Evolutionary conservation across 2,113 vertebrate genomes (phyloP), one percentile per base, ranked within the genome.

Genomic region (Eulemur rufifrons): DNA sequence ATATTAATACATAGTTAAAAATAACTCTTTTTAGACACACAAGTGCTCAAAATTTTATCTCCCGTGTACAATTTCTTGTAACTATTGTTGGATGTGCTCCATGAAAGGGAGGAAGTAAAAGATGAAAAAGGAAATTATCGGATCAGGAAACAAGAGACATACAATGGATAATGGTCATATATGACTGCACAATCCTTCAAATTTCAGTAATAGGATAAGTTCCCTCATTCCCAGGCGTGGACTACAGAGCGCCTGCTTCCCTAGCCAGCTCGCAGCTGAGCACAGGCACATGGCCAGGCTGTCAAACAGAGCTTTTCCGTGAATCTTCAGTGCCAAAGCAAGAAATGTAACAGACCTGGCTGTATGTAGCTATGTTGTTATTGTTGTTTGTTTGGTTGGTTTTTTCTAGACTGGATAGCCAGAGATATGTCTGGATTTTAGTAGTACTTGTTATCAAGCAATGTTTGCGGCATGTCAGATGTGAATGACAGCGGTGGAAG

Each of bases 11-110:
- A 77, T 81, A 68, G 73, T 93, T 94, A 63, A 94, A 96, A 95
- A 94, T 95, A 94, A 91, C 73, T 87, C 34, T 91, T 39, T 92
- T 92, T 71, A 95, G 66, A 85, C 21, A 77, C 12, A 29, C 23
- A 45, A 56, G 32, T 52, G 14, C 78, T 94, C 68, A 86, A 82
- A 76, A 77, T 92, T 85, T 85, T 89, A 37, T 39, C n/a, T 86
- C n/a, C 39, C 32, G 42, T 56, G 37, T 52, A 18, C 15, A 59
- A 47, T 88, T 81, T 88, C 56, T 90, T 45, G 18, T 81, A 84
- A 86, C 45, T 81, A 39, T 78, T 81, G n/a, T 2, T 95, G 89
- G 34, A 23, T 73, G 18, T 68, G 39, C 27, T 78, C 68, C 47
- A 54, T 47, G 18, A 32, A n/a, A 42, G 86, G 37, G 23, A 64